phyloP scores from a whole-genome alignment of 2,797 vertebrate genomes.

The Tokudaia tokunoshimensis region DNA sequence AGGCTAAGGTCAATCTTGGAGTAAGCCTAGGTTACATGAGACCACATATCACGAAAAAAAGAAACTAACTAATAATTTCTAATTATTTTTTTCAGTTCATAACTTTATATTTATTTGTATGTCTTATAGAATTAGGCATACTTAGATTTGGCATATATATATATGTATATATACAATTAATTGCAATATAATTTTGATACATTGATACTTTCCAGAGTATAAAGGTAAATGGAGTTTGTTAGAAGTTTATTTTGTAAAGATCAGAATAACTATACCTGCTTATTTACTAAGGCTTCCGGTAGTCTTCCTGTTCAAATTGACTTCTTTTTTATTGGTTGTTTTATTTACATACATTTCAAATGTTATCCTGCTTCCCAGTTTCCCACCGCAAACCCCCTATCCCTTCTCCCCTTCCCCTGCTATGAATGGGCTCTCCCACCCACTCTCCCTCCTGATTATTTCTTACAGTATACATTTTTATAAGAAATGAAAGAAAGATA shows the following conservation, averaged over 20 bases:
- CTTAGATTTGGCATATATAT: background rate
- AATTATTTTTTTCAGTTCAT: background rate
- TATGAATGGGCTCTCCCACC: too few species aligned
- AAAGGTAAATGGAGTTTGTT: background rate
- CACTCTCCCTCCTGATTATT: background rate
- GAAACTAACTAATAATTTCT: background rate
- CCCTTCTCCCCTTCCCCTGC: too few species aligned
- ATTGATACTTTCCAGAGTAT: background rate
- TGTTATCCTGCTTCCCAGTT: too few species aligned
- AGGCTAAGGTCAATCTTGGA: background rate
- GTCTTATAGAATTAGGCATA: background rate
- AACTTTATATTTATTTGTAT: background rate
- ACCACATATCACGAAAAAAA: background rate
- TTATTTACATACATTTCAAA: background rate
- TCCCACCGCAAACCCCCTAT: too few species aligned
- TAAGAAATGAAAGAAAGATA: background rate
- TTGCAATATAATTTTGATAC: background rate
- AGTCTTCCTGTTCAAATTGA: background rate
- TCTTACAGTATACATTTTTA: background rate
- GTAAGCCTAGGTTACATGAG: background rate
- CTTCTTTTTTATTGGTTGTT: background rate
- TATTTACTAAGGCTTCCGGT: background rate
- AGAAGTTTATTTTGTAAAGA: background rate
- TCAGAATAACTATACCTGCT: background rate
- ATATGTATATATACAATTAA: background rate